phyloP scores from a whole-genome alignment of 2,113 vertebrate genomes.

The Thinocorus orbignyianus region DNA sequence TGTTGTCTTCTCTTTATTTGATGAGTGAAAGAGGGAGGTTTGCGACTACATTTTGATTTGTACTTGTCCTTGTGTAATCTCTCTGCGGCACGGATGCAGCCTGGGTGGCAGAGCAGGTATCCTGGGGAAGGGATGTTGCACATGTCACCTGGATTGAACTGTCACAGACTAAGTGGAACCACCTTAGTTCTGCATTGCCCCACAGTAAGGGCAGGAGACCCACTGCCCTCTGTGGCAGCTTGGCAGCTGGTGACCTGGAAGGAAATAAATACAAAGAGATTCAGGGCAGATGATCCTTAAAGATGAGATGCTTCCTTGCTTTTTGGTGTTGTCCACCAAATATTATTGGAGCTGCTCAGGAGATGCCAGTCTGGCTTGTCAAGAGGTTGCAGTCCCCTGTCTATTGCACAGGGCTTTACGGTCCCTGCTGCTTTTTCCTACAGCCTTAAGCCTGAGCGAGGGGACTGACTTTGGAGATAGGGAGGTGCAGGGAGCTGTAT shows the following conservation, averaged over 20 bases:
- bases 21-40: neutral
- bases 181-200: neutral
- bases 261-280: neutral
- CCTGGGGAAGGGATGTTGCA: rapidly evolving
- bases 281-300: neutral
- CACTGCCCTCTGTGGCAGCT: neutral
- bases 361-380: neutral
- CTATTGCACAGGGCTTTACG: neutral
- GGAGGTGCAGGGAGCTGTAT: neutral
- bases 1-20: neutral
- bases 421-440: rapidly evolving
- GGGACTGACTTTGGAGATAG: neutral
- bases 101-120: neutral
- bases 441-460: too few species aligned
- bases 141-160: rapidly evolving
- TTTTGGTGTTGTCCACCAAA: neutral
- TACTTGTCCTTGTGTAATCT: neutral
- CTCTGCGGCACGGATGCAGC: neutral
- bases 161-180: neutral
- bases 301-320: neutral
- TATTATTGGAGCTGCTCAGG: neutral
- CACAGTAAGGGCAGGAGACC: too few species aligned
- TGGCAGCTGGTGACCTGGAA: neutral
- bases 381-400: neutral
- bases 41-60: neutral